phyloP scores from a whole-genome alignment of 2,113 vertebrate species.

The Thamnaconus septentrionalis region DNA sequence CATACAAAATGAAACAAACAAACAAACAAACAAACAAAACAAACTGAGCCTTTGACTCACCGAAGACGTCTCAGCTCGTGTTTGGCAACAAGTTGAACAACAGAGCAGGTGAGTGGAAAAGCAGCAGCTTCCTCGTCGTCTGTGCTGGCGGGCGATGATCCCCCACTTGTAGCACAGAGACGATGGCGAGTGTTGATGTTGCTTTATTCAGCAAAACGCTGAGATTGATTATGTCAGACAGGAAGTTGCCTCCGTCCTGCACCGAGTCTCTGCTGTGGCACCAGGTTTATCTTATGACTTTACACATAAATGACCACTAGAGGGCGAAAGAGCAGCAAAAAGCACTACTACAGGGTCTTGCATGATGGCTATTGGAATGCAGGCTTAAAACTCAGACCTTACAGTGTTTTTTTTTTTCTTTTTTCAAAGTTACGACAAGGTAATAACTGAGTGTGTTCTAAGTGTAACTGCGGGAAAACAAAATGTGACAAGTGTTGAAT shows the following conservation, averaged over 20 bases:
- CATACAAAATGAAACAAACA: background rate
- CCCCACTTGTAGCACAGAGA: slow-evolving; percentile 1
- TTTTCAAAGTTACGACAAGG: no score
- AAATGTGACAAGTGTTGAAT: slow-evolving; percentile 3
- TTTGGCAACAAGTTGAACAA: slow-evolving; percentile 54
- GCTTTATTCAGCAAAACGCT: slow-evolving; percentile 19
- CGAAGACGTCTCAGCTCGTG: slow-evolving; percentile 27
- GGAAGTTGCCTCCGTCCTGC: slow-evolving; percentile 18
- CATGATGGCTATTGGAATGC: slow-evolving; percentile 13
- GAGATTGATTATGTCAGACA: slow-evolving; percentile 19
- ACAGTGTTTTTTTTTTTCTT: slow-evolving; percentile 3
- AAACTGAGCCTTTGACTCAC: slow-evolving; percentile 21
- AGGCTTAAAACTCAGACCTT: slow-evolving; percentile 23
- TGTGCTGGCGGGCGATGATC: background rate
- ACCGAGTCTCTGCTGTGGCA: slow-evolving; percentile 13
- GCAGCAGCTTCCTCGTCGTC: slow-evolving; percentile 16
- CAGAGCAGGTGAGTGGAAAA: slow-evolving; percentile 26
- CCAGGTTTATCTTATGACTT: slow-evolving; percentile 9
- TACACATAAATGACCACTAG: slow-evolving; percentile 49
- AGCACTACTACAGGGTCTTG: background rate
- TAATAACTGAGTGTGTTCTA: slow-evolving; percentile 11
- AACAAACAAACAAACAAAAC: slow-evolving; percentile 1
- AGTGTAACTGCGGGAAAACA: slow-evolving; percentile 25
- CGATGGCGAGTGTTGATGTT: background rate
- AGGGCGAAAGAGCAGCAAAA: slow-evolving; percentile 23